Conservation (phyloP, 2,888 invertebrate species). For the Cheilosia vulpina region DNA sequence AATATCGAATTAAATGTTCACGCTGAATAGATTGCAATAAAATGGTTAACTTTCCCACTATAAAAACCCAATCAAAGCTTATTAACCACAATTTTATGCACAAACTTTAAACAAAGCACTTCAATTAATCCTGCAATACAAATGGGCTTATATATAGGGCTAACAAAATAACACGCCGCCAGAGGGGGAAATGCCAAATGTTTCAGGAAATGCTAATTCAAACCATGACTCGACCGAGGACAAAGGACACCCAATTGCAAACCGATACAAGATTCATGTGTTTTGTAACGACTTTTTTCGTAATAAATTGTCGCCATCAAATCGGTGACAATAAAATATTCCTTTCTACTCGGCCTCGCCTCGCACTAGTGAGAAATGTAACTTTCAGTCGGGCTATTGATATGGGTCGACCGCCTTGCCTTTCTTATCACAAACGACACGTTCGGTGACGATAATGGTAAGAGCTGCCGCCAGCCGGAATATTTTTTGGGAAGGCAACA, state of each 20-base stretch:
- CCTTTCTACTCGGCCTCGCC: background rate
- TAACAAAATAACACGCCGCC: background rate
- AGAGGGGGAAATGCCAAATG: constrained; percentile 5
- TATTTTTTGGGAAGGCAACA: too few species aligned
- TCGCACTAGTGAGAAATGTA: constrained; percentile 50
- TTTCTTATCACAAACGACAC: constrained; percentile 72
- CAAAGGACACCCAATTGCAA: constrained; percentile 47
- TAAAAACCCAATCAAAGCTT: constrained; percentile 24
- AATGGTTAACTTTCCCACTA: constrained; percentile 20
- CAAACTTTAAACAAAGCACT: constrained; percentile 40
- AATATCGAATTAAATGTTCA: too few species aligned
- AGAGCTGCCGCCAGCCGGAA: constrained; percentile 2
- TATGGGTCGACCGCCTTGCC: constrained; percentile 68
- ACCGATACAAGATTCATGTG: constrained; percentile 51
- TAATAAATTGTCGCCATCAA: constrained; percentile 65
- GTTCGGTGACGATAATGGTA: constrained; percentile 66
- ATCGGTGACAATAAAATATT: constrained; percentile 72
- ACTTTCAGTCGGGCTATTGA: constrained; percentile 55
- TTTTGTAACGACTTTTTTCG: constrained; percentile 51
- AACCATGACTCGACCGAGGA: constrained; percentile 42
- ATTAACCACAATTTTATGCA: constrained; percentile 35
- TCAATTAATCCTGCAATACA: constrained; percentile 15
- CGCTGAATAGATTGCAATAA: background rate
- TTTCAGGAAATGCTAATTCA: constrained; percentile 58
- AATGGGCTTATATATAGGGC: constrained; percentile 32